A percentile compares a stretch with the other conserved stretches of the same genome.
phyloP scores from a whole-genome alignment of 1,140 invertebrate genomes.

The Samia ricini region DNA sequence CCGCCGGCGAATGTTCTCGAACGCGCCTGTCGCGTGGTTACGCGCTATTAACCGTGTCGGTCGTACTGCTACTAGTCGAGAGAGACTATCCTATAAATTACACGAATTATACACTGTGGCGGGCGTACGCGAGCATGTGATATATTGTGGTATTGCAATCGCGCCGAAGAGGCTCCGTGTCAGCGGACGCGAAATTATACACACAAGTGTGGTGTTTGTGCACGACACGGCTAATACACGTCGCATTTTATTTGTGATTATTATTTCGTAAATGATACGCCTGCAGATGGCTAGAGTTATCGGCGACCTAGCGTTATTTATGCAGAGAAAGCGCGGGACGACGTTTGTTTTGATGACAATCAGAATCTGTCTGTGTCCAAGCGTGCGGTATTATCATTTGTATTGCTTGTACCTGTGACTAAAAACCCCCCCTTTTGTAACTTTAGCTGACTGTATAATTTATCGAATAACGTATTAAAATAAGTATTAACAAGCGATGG shows the following conservation, averaged over 20 bases:
- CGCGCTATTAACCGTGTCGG: conserved; percentile 55
- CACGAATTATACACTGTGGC: conserved; percentile 69
- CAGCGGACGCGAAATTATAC: conserved; percentile 71
- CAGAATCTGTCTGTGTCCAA: conserved; percentile 58
- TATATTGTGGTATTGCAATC: conserved; percentile 67
- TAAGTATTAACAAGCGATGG: conserved; percentile 25
- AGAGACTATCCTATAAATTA: conserved; percentile 62
- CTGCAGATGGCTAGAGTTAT: conserved; percentile 54
- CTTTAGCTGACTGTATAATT: conserved; percentile 27
- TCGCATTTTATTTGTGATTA: conserved; percentile 64
- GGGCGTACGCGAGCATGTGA: conserved; percentile 56
- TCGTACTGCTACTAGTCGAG: conserved; percentile 54
- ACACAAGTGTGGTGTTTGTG: conserved; percentile 52
- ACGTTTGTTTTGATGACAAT: conserved; percentile 64
- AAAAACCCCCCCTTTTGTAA: conserved; percentile 32
- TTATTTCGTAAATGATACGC: conserved; percentile 70
- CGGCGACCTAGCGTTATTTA: conserved; percentile 48
- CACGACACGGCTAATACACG: conserved; percentile 48
- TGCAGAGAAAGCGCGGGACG: conserved; percentile 36
- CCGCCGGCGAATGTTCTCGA: conserved; percentile 22
- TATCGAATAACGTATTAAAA: conserved; percentile 33
- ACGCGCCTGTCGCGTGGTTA: conserved; percentile 66
- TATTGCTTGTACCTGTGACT: conserved; percentile 39
- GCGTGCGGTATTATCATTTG: conserved; percentile 54
- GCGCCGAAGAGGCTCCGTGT: conserved; percentile 45